Evolutionary conservation across 2,888 invertebrate genomes (phyloP).

Genomic region (Eupithecia inturbata): DNA sequence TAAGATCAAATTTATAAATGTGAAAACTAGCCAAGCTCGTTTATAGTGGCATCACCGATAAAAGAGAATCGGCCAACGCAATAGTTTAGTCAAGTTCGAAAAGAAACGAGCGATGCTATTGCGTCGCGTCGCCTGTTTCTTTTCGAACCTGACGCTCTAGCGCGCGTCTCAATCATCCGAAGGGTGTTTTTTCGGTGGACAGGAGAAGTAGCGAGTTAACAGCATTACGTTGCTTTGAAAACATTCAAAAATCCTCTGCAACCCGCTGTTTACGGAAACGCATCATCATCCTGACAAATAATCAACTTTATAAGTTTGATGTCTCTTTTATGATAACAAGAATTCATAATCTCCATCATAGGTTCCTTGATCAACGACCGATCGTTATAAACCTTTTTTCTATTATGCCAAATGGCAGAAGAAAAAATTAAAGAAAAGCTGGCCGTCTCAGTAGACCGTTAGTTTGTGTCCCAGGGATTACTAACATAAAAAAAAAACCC

Average conservation of each 20-base stretch:
- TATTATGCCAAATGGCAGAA: neutral
- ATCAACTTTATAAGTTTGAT: too few relatives aligned
- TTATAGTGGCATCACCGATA: too few relatives aligned
- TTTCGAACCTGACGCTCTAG: too few relatives aligned
- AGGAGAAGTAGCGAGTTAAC: neutral
- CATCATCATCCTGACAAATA: neutral
- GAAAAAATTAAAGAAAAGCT: neutral
- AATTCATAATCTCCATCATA: too few relatives aligned
- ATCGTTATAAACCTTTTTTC: neutral
- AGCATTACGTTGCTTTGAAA: neutral
- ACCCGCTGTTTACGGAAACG: neutral
- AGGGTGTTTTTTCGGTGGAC: neutral
- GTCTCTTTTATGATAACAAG: too few relatives aligned
- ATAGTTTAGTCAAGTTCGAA: too few relatives aligned
- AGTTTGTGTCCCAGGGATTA: neutral
- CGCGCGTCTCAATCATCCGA: neutral
- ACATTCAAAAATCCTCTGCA: neutral
- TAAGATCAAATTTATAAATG: neutral
- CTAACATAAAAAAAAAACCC: neutral
- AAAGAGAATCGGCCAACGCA: too few relatives aligned
- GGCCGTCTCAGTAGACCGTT: neutral
- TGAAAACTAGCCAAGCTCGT: too few relatives aligned
- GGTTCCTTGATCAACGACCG: neutral
- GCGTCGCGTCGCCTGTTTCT: too few relatives aligned
- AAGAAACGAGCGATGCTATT: too few relatives aligned